Conservation (phyloP, 1,140 invertebrate species). For the Aphaenogaster rudis region DNA sequence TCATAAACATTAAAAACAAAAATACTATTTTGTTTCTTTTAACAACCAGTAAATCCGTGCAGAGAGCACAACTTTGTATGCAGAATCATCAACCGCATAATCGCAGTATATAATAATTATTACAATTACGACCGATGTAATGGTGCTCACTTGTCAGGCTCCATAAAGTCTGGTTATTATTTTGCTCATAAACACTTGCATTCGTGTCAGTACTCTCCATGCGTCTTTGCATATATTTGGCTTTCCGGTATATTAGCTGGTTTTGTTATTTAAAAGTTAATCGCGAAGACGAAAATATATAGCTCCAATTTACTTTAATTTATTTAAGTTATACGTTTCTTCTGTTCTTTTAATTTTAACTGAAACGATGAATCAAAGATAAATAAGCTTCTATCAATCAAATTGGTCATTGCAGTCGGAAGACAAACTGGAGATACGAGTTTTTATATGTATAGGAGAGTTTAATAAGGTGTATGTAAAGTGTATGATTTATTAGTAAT, state of each 20-base stretch:
- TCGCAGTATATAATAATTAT: conserved; percentile 79
- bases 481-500: conserved; percentile 31
- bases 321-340: neutral
- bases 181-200: conserved; percentile 80
- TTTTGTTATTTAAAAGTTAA: conserved; percentile 28
- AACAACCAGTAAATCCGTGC: neutral
- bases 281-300: conserved; percentile 3
- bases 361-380: neutral
- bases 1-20: neutral
- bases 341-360: conserved; percentile 19
- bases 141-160: conserved; percentile 79
- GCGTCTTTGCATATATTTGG: conserved; percentile 53
- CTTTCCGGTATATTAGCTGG: conserved; percentile 58
- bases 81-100: conserved; percentile 68
- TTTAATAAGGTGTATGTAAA: neutral
- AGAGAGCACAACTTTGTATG: neutral
- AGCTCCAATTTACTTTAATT: neutral
- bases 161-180: conserved; percentile 80
- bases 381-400: neutral
- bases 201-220: conserved; percentile 42
- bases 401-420: neutral
- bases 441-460: neutral
- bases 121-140: conserved; percentile 79
- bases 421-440: neutral
- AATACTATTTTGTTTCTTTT: conserved; percentile 27